Evolutionary conservation across 2,888 invertebrate species (phyloP).

Genomic region (Rhagophthalmus giganteus): DNA sequence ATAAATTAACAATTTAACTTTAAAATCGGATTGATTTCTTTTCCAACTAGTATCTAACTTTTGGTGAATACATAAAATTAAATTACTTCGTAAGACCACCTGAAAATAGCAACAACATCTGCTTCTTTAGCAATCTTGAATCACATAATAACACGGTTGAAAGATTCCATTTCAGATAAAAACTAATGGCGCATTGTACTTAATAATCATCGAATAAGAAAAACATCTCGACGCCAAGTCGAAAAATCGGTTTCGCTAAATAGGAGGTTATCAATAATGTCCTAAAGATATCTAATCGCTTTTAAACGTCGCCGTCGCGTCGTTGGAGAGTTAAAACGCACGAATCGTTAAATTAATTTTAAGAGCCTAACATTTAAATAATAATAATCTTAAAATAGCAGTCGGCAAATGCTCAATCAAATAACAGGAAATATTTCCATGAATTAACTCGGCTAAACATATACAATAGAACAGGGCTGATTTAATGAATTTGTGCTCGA

Average conservation of each 20-base stretch:
- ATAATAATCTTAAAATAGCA: background rate
- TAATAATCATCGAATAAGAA: conserved; percentile 4
- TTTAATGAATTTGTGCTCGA: conserved; percentile 14
- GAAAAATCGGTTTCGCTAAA: background rate
- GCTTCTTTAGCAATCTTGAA: conserved; percentile 1
- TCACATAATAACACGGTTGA: conserved; percentile 3
- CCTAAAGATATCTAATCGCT: background rate
- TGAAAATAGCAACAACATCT: background rate
- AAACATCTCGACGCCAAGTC: too few species aligned
- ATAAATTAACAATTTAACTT: conserved; percentile 19
- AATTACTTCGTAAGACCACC: background rate
- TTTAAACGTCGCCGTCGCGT: background rate
- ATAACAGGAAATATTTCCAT: background rate
- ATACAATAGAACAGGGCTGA: conserved; percentile 1
- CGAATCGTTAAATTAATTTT: background rate
- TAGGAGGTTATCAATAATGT: background rate
- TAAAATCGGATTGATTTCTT: too few species aligned
- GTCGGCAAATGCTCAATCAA: conserved; percentile 1
- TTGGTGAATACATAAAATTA: background rate
- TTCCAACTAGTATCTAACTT: background rate
- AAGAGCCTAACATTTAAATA: background rate
- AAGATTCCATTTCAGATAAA: conserved; percentile 6
- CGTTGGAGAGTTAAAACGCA: background rate
- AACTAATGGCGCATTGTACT: conserved; percentile 2
- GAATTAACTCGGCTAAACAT: conserved; percentile 1